Evolutionary conservation across 2,888 invertebrate genomes (phyloP).

Genomic region (Drosophila austrosaltans): DNA sequence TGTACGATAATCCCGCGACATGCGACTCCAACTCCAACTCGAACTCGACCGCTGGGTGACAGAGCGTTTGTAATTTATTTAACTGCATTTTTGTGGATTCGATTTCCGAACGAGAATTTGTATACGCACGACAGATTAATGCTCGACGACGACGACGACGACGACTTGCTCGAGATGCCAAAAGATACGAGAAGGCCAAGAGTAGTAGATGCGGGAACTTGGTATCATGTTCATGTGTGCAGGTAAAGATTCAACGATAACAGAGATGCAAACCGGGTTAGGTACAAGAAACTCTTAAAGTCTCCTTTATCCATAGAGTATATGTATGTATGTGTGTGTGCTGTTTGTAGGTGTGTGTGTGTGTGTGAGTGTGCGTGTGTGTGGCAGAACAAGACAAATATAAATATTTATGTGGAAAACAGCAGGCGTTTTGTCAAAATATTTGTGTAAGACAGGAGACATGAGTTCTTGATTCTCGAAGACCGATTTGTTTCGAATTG

Average conservation of each 20-base stretch:
- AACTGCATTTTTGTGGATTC: constrained; percentile 80
- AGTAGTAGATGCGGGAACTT: constrained; percentile 15
- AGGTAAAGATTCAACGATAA: constrained; percentile 21
- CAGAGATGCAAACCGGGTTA: constrained; percentile 7
- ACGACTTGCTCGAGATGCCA: constrained; percentile 55
- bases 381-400: constrained; percentile 60
- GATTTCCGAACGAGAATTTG: constrained; percentile 74
- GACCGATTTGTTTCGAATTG: constrained; percentile 67
- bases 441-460: constrained; percentile 71
- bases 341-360: background rate
- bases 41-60: constrained; percentile 67
- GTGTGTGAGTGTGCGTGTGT: constrained; percentile 39
- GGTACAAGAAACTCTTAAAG: constrained; percentile 4
- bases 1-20: constrained; percentile 73
- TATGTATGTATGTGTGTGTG: too few species aligned
- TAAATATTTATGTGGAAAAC: constrained; percentile 81
- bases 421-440: constrained; percentile 82
- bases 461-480: constrained; percentile 60
- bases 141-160: constrained; percentile 26
- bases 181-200: constrained; percentile 54
- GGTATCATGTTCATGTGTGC: constrained; percentile 20
- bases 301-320: background rate
- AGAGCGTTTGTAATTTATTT: constrained; percentile 79
- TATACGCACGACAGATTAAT: constrained; percentile 67
- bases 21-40: constrained; percentile 52